Evolutionary conservation across 2,888 invertebrate species (phyloP), one percentile per base, ranked within the genome.

Genomic region (Xestia c-nigrum): DNA sequence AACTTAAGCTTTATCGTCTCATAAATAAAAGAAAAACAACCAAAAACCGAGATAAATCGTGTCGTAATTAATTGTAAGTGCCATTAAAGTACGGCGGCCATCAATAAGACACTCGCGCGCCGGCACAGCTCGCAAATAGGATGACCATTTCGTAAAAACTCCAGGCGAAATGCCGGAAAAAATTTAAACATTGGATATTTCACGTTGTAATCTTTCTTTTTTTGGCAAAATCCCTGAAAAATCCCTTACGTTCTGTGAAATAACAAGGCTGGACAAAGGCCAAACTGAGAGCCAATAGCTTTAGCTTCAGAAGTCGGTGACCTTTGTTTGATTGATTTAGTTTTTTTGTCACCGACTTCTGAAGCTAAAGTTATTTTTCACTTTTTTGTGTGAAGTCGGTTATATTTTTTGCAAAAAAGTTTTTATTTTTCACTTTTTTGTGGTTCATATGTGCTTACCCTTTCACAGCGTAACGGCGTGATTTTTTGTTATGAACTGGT

Each of bases 11-110:
- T 80, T 76, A 82, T 74, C 59, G 63, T 65, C 31, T 40, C 74
- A 73, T 81, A 80, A 85, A 81, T 86, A 71, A 83, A 75, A 47
- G 55, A 10, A 50, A 64, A 43, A 64, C 43, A 43, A 59, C 65
- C 66, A 66, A 79, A 80, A 71, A 71, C 43, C 21, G 50, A 72
- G 76, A 69, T 75, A 52, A 69, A 73, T 71, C 78, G 57, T 63
- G 77, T 76, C 67, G 81, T 71, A 79, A 87, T 88, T 81, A 85
- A 85, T 88, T 78, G 61, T 75, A 67, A 75, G 57, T 69, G 75
- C 40, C 24, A 46, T 73, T 77, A 63, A 79, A 82, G 79, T 76
- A 68, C 47, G 43, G 21, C 63, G 63, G 57, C 38, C 81, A 81
- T 85, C 77, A 81, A 74, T 76, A 81, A 72, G 67, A 50, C 40